A percentile compares a stretch with the other conserved stretches of the same genome.
Evolutionary conservation across 1,140 invertebrate species (phyloP).

Genomic region (Drosophila insularis): DNA sequence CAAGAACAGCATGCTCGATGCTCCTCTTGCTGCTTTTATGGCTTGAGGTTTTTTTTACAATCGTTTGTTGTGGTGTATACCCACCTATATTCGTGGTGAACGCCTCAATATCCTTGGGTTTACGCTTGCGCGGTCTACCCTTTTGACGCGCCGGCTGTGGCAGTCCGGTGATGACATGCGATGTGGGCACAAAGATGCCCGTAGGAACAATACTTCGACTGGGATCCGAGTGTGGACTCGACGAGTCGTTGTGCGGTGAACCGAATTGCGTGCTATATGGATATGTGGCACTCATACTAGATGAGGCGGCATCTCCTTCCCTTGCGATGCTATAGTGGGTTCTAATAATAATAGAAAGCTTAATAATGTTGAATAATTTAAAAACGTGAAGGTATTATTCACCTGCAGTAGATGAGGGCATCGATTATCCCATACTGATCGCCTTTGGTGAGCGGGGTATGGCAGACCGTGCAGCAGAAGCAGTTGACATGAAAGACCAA

Average conservation of each 20-base stretch:
- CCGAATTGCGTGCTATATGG: constrained; percentile 83
- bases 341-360: constrained; percentile 72
- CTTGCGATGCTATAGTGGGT: constrained; percentile 91
- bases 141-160: constrained; percentile 91
- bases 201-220: constrained; percentile 82
- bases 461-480: constrained; percentile 97
- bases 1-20: constrained; percentile 12
- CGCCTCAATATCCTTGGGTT: constrained; percentile 92
- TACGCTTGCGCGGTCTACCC: constrained; percentile 94
- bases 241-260: constrained; percentile 81
- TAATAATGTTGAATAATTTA: background rate
- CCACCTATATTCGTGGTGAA: constrained; percentile 90
- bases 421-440: constrained; percentile 97
- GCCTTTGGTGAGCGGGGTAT: constrained; percentile 91
- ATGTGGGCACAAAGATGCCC: constrained; percentile 78
- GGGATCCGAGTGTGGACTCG: constrained; percentile 80
- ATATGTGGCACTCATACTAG: constrained; percentile 86
- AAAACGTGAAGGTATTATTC: background rate
- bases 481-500: constrained; percentile 97
- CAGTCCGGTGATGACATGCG: constrained; percentile 82
- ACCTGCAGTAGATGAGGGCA: constrained; percentile 90
- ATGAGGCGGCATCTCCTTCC: constrained; percentile 85
- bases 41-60: constrained; percentile 48
- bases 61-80: constrained; percentile 7
- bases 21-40: constrained; percentile 41